Conservation (phyloP, 37 sponge, comb jelly and placozoan genomes). For the Dysidea cf. avara region DNA sequence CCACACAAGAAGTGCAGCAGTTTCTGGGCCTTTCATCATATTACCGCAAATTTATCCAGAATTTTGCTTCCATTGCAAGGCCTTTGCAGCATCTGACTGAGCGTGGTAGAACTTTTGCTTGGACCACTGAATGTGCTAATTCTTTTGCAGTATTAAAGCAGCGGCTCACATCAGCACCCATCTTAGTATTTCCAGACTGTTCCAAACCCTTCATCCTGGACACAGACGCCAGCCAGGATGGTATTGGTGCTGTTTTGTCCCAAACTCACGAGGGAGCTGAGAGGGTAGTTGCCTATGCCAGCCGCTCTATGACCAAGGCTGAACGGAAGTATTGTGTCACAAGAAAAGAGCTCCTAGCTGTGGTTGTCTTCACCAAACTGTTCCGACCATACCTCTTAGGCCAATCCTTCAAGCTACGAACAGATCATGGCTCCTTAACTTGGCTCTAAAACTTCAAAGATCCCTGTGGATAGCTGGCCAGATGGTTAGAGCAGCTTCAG, state of each 20-base stretch:
- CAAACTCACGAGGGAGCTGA: conserved; percentile 16
- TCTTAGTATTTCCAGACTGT: conserved; percentile 20
- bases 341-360: not conserved
- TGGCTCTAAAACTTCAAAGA: conserved; percentile 20
- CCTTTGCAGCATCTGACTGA: conserved; percentile 30
- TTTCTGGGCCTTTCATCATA: conserved; percentile 41
- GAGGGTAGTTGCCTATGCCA: conserved; percentile 19
- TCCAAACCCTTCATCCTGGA: conserved; percentile 30
- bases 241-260: conserved; percentile 24
- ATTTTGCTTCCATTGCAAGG: conserved; percentile 34
- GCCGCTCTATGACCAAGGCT: conserved; percentile 12
- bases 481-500: conserved; percentile 10
- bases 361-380: conserved; percentile 12
- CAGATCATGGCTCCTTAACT: conserved; percentile 27
- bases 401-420: not conserved
- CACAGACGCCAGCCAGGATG: conserved; percentile 31
- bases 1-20: conserved; percentile 21
- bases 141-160: conserved; percentile 10
- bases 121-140: conserved; percentile 17
- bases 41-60: conserved; percentile 26
- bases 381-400: conserved; percentile 24
- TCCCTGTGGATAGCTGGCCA: conserved; percentile 21
- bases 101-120: conserved; percentile 2
- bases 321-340: conserved; percentile 23
- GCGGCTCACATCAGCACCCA: conserved; percentile 6